Percentiles rank a stretch among this genome's conserved stretches.
Evolutionary conservation across 64 coral and sea anemone species (phyloP).

Genomic region (Montipora cactus): DNA sequence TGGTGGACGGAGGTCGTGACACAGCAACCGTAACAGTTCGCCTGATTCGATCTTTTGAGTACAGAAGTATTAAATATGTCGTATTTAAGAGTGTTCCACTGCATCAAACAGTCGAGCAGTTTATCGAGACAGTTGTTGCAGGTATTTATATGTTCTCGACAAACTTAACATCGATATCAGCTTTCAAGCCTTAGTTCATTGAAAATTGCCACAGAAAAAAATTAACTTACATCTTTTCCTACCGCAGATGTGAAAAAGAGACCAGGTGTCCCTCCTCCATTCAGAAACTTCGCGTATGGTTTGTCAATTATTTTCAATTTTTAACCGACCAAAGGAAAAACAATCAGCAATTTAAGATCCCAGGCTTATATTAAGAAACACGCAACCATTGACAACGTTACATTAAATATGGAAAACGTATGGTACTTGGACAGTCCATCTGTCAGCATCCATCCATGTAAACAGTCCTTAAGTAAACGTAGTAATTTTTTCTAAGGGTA

Average conservation of each 20-base stretch:
- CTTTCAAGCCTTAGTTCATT: no score
- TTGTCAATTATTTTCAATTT: background rate
- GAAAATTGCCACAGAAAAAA: background rate
- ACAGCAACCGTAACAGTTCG: conserved; percentile 75
- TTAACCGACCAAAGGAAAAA: no score
- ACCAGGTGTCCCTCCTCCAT: conserved; percentile 61
- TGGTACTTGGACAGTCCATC: no score
- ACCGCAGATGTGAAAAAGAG: conserved; percentile 62
- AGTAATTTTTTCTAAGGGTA: no score
- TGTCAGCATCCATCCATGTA: no score
- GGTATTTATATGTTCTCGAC: conserved; percentile 38
- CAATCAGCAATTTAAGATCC: no score
- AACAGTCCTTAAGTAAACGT: no score
- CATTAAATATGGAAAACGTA: no score
- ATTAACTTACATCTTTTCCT: background rate
- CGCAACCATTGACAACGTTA: no score
- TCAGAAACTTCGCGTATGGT: conserved; percentile 78
- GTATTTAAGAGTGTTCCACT: conserved; percentile 75
- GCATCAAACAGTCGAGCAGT: conserved; percentile 75
- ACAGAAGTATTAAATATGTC: conserved; percentile 90
- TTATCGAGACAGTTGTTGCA: conserved; percentile 62
- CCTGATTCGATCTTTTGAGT: conserved; percentile 95
- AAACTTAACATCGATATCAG: background rate
- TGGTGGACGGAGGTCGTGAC: conserved; percentile 6
- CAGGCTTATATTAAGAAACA: no score